These are phyloP conservation scores for Pterocles gutturalis DNA, from an alignment of 2,113 vertebrate species.

Conservation along the genomic window DNA sequence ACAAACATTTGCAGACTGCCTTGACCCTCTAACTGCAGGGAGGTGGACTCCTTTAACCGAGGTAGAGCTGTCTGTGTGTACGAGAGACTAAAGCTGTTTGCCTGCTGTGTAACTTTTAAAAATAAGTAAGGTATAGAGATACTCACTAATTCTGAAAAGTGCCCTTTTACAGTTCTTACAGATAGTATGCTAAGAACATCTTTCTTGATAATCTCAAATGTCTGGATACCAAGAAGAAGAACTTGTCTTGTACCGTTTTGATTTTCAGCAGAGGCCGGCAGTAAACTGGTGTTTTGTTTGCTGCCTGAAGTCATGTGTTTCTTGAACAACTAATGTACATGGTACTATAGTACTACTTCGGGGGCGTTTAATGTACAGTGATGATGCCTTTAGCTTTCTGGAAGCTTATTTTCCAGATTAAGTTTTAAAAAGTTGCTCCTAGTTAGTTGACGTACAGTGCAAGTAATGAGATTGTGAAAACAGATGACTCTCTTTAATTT, in stretches of 20 bases:
- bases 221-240: background rate
- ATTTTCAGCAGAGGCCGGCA: background rate
- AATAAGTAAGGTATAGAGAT: background rate
- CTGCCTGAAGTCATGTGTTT: background rate
- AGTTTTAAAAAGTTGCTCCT: background rate
- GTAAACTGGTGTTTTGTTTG: background rate
- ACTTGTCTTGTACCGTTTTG: background rate
- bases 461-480: background rate
- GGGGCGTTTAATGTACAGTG: background rate
- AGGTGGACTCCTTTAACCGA: background rate
- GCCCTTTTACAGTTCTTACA: background rate
- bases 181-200: background rate
- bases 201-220: background rate
- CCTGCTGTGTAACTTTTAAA: background rate
- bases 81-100: background rate
- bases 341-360: background rate
- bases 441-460: background rate
- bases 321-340: background rate
- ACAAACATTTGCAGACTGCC: background rate
- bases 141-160: background rate
- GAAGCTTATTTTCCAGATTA: background rate
- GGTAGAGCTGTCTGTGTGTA: background rate
- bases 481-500: background rate
- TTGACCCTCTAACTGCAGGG: background rate
- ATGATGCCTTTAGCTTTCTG: background rate